Percentiles rank a stretch among this genome's conserved stretches.
Evolutionary conservation across 2,113 vertebrate species (phyloP).

Genomic region (Azemiops feae): DNA sequence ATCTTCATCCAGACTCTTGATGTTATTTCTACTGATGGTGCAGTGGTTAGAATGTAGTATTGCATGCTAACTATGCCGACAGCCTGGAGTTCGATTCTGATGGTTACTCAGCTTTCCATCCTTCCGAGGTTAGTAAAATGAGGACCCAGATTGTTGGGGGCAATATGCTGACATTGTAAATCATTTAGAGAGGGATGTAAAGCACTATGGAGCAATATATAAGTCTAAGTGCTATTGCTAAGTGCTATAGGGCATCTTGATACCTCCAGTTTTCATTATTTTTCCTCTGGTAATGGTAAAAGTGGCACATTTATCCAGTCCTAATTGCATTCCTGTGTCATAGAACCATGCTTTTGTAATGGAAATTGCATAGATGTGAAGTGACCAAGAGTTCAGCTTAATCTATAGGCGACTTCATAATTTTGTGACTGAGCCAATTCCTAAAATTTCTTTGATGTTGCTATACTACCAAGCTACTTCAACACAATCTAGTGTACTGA

Average conservation of each 20-base stretch:
- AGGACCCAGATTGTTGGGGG: neutral
- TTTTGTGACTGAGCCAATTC: neutral
- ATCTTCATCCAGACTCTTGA: neutral
- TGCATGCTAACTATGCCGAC: neutral
- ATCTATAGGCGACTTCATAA: neutral
- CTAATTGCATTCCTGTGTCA: neutral
- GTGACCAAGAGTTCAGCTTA: neutral
- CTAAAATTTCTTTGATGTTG: neutral
- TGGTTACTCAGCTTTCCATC: neutral
- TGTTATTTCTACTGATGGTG: neutral
- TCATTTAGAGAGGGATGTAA: neutral
- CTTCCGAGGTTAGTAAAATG: neutral
- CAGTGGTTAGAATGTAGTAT: neutral
- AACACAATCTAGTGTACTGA: neutral
- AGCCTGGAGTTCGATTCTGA: neutral
- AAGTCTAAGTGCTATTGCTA: neutral
- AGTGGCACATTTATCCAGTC: neutral
- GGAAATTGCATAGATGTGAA: neutral
- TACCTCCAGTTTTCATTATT: neutral
- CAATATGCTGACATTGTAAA: neutral
- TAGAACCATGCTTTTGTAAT: neutral
- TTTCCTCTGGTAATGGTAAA: neutral
- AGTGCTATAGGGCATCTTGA: neutral
- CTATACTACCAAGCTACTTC: neutral
- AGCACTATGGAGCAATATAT: neutral